phyloP scores from a whole-genome alignment of 2,888 invertebrate genomes.

The Apodemia mormo region DNA sequence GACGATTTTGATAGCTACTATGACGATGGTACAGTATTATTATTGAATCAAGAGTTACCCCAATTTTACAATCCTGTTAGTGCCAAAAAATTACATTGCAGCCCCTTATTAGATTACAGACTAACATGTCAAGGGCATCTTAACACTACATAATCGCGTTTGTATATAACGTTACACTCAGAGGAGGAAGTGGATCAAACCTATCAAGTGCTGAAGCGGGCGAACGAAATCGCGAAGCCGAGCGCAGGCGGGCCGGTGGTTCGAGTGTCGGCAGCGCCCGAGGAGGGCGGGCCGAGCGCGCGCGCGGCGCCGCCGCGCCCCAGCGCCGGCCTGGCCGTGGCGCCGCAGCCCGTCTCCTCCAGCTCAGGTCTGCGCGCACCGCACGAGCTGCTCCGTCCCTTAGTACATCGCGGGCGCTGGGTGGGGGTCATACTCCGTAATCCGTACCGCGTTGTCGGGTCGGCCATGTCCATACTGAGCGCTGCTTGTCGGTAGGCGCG shows the following conservation, averaged over 20 bases:
- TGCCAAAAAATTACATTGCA: conserved; percentile 29
- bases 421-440: conserved; percentile 74
- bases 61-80: conserved; percentile 51
- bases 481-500: conserved; percentile 76
- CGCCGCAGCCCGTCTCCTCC: conserved; percentile 84
- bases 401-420: conserved; percentile 40
- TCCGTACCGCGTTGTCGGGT: conserved; percentile 71
- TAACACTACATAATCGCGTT: conserved; percentile 40
- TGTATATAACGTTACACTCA: conserved; percentile 73
- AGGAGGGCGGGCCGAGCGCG: conserved; percentile 58
- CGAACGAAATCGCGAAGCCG: conserved; percentile 90
- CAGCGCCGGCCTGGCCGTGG: conserved; percentile 82
- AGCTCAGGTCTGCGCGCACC: conserved; percentile 84
- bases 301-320: conserved; percentile 67
- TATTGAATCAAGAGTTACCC: conserved; percentile 64
- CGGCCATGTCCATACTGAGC: conserved; percentile 64
- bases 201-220: conserved; percentile 97
- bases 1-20: conserved; percentile 77
- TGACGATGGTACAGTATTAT: conserved; percentile 77
- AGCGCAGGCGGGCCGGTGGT: conserved; percentile 77
- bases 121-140: conserved; percentile 22
- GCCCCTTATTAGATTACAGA: conserved; percentile 14
- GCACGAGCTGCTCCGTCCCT: conserved; percentile 50
- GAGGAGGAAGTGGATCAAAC: conserved; percentile 93
- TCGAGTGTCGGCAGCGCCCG: conserved; percentile 68